Conservation (phyloP, 1,140 invertebrate species). For the Orchesella cincta region DNA sequence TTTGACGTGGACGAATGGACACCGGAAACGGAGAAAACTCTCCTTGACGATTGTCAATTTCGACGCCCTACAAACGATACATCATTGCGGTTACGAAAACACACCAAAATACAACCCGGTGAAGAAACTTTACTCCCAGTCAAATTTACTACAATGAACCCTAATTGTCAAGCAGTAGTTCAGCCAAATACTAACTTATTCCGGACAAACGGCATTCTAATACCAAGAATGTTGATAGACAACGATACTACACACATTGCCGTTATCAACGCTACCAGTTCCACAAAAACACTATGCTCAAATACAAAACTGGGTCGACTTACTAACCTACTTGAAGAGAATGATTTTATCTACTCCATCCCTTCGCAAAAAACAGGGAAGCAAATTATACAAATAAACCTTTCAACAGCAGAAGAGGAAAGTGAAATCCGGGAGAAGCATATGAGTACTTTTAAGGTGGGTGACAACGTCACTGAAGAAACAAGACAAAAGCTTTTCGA, state of each 20-base stretch:
- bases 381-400: background rate
- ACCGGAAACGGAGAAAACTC: too few species aligned
- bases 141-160: background rate
- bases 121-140: background rate
- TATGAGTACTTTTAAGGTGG: background rate
- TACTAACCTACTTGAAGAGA: background rate
- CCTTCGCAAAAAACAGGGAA: background rate
- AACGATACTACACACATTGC: background rate
- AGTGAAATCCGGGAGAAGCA: background rate
- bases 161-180: background rate
- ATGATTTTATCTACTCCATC: background rate
- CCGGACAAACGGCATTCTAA: background rate
- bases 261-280: background rate
- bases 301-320: background rate
- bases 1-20: too few species aligned
- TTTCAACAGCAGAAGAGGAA: background rate
- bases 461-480: background rate
- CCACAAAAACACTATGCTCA: background rate
- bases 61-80: too few species aligned
- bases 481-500: background rate
- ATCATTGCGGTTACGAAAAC: too few species aligned
- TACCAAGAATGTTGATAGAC: background rate
- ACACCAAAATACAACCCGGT: background rate
- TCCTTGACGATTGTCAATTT: too few species aligned
- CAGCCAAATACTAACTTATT: background rate